Evolutionary conservation across 2,888 invertebrate species (phyloP), one percentile per base, ranked within the genome.

Genomic region (Luperina testacea): DNA sequence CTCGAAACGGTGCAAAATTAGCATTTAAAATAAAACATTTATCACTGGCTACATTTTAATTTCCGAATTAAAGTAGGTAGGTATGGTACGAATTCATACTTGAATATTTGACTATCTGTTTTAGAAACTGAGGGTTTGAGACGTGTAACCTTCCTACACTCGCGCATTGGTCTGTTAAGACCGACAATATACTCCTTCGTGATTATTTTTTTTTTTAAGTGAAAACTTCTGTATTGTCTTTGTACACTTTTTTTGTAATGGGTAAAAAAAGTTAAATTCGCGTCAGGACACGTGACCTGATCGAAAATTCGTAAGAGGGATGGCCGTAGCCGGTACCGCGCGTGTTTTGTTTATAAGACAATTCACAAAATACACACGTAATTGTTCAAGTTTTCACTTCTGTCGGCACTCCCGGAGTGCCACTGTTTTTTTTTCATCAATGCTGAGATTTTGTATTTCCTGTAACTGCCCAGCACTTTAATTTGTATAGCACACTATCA

Each of bases 21-120:
- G 67, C 85, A 84, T 84, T 74, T 78, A 72, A 84, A 84, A 84
- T 82, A 72, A 85, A 78, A 76, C 75, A 79, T 75, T 82, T 70
- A 71, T 71, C 74, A 68, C 48, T 61, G 59, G 42, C 42, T 74
- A 72, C 78, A 51, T 72, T 78, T 79, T 72, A 63, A 84, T 84
- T 75, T 57, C n/a, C 57, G 15, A 75, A 75, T 84, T 57, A n/a
- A 80, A 27, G 61, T n/a, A 51, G 15, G 15, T 48, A 15, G 48
- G 15, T 15, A 48, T n/a, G 48, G 15, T 48, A 48, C 13, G 48
- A 48, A 48, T 32, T 68, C 51, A 57, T n/a, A 59, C 42, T 6
- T 27, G 7, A 45, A 48, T 1, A 57, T 48, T 51, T 20, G 17
- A 11, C 3, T n/a, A 17, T 32, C 53, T 57, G 32, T 38, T 38